Conservation (phyloP, 1,140 invertebrate species). For the Halictus rubicundus region DNA sequence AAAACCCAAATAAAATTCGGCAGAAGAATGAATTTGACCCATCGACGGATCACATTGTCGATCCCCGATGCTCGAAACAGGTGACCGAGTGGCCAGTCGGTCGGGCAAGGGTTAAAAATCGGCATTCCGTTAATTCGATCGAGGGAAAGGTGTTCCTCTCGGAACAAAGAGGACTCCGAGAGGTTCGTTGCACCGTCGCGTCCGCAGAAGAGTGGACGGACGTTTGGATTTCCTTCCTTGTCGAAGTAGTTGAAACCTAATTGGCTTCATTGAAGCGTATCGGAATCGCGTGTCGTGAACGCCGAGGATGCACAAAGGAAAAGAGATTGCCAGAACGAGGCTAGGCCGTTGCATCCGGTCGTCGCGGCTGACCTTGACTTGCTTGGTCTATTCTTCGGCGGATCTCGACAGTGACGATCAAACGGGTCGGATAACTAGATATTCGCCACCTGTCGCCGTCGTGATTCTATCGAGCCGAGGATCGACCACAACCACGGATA, state of each 20-base stretch:
- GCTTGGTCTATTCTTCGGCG: slow-evolving; percentile 37
- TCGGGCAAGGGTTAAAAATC: no score
- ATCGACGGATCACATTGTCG: no score
- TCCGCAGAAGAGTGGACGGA: background rate
- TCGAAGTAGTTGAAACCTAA: slow-evolving; percentile 16
- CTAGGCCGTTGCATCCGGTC: slow-evolving; percentile 53
- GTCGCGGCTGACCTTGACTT: slow-evolving; percentile 42
- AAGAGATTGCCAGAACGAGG: slow-evolving; percentile 40
- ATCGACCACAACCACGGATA: slow-evolving; percentile 33
- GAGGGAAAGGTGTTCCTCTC: no score
- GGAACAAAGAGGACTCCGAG: no score
- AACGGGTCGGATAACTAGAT: slow-evolving; percentile 36
- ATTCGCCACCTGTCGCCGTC: slow-evolving; percentile 43
- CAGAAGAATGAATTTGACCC: no score
- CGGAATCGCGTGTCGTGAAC: slow-evolving; percentile 27
- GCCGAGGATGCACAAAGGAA: slow-evolving; percentile 34
- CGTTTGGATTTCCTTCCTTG: slow-evolving; percentile 7
- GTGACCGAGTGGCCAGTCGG: no score
- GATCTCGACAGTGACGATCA: slow-evolving; percentile 34
- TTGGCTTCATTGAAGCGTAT: slow-evolving; percentile 43
- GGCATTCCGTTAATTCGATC: no score
- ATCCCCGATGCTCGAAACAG: no score
- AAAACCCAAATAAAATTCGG: no score
- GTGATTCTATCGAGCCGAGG: slow-evolving; percentile 22
- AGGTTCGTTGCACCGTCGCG: background rate